phyloP scores from a whole-genome alignment of 1,140 invertebrate genomes.

The Zaprionus gabonicus region DNA sequence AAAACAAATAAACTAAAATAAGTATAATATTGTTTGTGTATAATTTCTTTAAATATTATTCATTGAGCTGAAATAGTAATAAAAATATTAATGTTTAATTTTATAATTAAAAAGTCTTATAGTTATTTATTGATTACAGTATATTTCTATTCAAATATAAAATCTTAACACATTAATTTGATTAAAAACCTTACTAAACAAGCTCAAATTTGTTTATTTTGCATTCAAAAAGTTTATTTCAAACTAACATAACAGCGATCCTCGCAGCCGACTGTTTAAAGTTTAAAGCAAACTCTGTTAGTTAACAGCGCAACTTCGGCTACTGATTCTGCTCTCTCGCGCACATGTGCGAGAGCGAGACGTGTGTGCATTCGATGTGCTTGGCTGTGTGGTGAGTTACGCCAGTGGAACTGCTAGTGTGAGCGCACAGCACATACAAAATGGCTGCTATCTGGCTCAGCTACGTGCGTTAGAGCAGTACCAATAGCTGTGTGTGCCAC shows the following conservation, averaged over 20 bases:
- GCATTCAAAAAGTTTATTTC: not conserved
- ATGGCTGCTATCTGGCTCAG: constrained; percentile 48
- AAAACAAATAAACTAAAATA: too few species aligned
- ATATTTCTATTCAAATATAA: too few species aligned
- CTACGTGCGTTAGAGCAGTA: constrained; percentile 30
- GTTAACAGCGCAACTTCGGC: constrained; percentile 30
- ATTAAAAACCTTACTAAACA: too few species aligned
- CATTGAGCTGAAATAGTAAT: too few species aligned
- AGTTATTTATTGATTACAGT: too few species aligned
- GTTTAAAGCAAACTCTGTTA: constrained; percentile 23
- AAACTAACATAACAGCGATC: not conserved
- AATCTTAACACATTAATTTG: too few species aligned
- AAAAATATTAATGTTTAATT: too few species aligned
- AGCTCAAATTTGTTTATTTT: not conserved
- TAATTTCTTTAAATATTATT: too few species aligned
- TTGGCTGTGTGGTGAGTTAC: constrained; percentile 38
- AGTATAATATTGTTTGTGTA: too few species aligned
- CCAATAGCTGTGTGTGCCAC: constrained; percentile 2
- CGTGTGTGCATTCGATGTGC: constrained; percentile 12
- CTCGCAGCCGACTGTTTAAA: not conserved
- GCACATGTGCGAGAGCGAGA: constrained; percentile 8
- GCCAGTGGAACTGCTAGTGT: constrained; percentile 17
- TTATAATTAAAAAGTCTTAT: too few species aligned
- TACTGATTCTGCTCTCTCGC: not conserved
- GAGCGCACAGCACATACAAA: constrained; percentile 59